Evolutionary conservation across 35 echinoderm and acorn worm genomes (phyloP), one percentile per base, ranked within the genome.

Genomic region (Patiria miniata): DNA sequence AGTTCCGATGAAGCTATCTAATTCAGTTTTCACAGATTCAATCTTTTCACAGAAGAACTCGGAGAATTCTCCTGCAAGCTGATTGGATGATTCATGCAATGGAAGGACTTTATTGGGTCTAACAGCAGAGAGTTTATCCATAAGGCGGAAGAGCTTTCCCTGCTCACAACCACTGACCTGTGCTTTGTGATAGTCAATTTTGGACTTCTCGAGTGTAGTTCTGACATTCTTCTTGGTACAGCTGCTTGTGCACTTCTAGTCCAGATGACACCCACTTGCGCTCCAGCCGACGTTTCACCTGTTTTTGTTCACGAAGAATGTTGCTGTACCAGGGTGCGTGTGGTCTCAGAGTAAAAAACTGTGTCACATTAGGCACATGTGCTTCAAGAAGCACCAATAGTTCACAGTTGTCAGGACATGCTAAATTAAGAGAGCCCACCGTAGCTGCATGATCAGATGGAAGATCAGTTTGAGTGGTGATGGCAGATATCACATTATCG

Each of bases 391-490:
- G 69, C 15, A 32, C 50, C 14, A 19, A 52, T 18, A 87, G 18
- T 8, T 68, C 79, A 81, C 16, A 15, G 47, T 82, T 40, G 29
- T 79, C 77, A 0, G 86, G 69, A 8, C 68, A 37, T 8, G 34
- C 32, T 2, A 87, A 21, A 51, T 87, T 77, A 15, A 87, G 44
- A 15, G 21, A 30, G 36, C 85, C 77, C 37, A 40, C 28, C 1
- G 51, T 52, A 42, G 87, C 87, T 16, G 39, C 38, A 52, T 95
- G 93, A 68, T 95, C 93, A 19, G 85, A 95, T 50, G 93, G 88
- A 8, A 91, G 53, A 39, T 85, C 57, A 34, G 19, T 53, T 1
- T 81, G 36, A 68, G 83, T 26, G 16, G 14, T 78, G 39, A 95
- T 47, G 23, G 79, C 17, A 18, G 85, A 77, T 51, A 94, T 69